These are phyloP conservation scores for Lithophane ornitopus DNA, from an alignment of 2,888 invertebrate genomes.

Conservation along the genomic window DNA sequence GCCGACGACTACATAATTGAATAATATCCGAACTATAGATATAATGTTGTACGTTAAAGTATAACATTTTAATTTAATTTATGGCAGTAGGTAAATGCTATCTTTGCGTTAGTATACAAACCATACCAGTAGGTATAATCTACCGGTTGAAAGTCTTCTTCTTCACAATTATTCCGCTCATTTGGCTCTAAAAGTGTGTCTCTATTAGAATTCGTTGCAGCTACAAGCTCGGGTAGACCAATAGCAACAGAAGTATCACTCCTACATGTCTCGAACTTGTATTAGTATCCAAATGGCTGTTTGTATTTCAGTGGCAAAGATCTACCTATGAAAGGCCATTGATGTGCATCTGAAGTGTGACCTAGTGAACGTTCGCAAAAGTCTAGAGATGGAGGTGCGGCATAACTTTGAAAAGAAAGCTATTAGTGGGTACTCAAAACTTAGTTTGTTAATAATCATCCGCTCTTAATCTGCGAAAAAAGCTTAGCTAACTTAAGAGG, in stretches of 20 bases:
- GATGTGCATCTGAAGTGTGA: not conserved
- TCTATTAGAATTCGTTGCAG: constrained; percentile 44
- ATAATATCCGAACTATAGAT: constrained; percentile 15
- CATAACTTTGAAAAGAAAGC: not conserved
- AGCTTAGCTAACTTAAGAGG: no score
- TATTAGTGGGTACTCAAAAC: not conserved
- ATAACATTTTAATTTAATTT: not conserved
- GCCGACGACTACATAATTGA: constrained; percentile 6
- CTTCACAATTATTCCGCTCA: constrained; percentile 33
- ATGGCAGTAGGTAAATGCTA: no score
- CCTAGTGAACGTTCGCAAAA: not conserved
- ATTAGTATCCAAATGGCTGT: not conserved
- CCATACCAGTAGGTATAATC: not conserved
- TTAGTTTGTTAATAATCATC: no score
- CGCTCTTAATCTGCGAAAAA: not conserved
- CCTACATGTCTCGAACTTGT: not conserved
- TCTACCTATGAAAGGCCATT: not conserved
- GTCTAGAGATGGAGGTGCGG: not conserved
- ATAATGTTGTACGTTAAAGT: not conserved
- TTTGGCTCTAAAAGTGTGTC: constrained; percentile 34
- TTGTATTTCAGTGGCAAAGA: not conserved
- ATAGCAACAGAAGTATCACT: constrained; percentile 15
- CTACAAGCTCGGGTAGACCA: not conserved
- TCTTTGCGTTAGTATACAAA: not conserved
- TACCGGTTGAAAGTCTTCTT: not conserved